These are phyloP conservation scores for Achroia grisella DNA, from an alignment of 1,140 invertebrate species.

Conservation along the genomic window DNA sequence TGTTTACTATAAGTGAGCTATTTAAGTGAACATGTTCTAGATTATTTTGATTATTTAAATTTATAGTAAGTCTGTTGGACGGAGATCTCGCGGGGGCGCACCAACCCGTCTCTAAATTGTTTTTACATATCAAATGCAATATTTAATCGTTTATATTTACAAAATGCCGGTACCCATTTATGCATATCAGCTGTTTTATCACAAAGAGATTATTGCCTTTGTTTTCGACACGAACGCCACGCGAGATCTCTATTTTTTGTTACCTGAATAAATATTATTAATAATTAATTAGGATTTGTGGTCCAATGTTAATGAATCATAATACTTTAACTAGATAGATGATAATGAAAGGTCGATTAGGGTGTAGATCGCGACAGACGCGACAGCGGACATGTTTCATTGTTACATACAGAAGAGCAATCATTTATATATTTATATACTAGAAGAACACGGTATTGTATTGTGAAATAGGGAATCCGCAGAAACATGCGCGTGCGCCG, in stretches of 20 bases:
- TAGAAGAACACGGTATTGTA: constrained; percentile 13
- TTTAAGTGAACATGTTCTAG: constrained; percentile 60
- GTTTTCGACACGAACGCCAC: constrained; percentile 6
- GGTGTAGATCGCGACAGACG: constrained; percentile 30
- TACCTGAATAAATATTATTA: constrained; percentile 72
- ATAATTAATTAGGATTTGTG: constrained; percentile 70
- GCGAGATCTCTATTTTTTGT: constrained; percentile 63
- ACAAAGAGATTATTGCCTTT: constrained; percentile 11
- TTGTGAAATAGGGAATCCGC: constrained; percentile 16
- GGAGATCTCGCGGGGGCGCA: constrained; percentile 33
- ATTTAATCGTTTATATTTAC: constrained; percentile 12
- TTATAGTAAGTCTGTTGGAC: constrained; percentile 51
- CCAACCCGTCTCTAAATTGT: background rate
- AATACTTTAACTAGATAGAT: constrained; percentile 68
- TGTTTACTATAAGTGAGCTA: constrained; percentile 61
- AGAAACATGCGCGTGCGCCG: no score
- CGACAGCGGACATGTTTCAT: background rate
- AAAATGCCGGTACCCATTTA: no score
- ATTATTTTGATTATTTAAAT: constrained; percentile 69
- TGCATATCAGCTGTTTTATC: background rate
- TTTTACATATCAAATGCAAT: constrained; percentile 38
- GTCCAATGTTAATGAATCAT: constrained; percentile 72
- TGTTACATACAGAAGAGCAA: background rate
- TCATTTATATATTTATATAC: constrained; percentile 15
- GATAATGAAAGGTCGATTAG: constrained; percentile 41